Evolutionary conservation across 2,113 vertebrate genomes (phyloP), one percentile per base, ranked within the genome.

Genomic region (Peromyscus leucopus): DNA sequence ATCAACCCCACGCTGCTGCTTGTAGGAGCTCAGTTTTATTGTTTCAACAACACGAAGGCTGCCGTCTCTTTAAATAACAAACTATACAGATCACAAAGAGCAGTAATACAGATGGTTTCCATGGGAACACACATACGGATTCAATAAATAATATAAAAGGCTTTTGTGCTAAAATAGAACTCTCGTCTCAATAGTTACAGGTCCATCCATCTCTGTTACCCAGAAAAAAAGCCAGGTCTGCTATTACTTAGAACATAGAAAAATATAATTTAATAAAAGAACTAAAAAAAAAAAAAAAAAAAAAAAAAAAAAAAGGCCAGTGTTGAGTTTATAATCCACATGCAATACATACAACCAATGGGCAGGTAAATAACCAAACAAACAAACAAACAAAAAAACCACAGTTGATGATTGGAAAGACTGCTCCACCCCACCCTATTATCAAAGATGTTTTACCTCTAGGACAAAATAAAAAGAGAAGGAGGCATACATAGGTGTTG

Each of bases 101-200:
- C 98, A 98, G 97, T 93, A 97, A 96, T 95, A 98, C 91, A 98
- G 98, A 98, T 98, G 97, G 98, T 97, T 97, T 96, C 96, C 61
- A 78, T 85, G 88, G 98, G 97, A 91, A 96, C 97, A 96, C 97
- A 98, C 46, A 90, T 69, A 87, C 76, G 89, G 97, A 97, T 97
- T 98, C 98, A 98, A 99, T 99, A 98, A 99, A 98, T 99, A 98
- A 98, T 98, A 98, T 97, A 98, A 98, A 98, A 98, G 85, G 96
- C 94, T 96, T 96, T 98, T 93, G 95, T 97, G 98, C 98, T 98
- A 98, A 98, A 98, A 99, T 97, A 98, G 97, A 99, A 98, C 97
- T 98, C 98, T 98, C 87, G 76, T 91, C 97, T 98, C 97, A 28
- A 28, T 69, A 59, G 51, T 57, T 96, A 96, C 97, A 97, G 94